Evolutionary conservation across 2,888 invertebrate genomes (phyloP).

Genomic region (Adelognathus sp.): DNA sequence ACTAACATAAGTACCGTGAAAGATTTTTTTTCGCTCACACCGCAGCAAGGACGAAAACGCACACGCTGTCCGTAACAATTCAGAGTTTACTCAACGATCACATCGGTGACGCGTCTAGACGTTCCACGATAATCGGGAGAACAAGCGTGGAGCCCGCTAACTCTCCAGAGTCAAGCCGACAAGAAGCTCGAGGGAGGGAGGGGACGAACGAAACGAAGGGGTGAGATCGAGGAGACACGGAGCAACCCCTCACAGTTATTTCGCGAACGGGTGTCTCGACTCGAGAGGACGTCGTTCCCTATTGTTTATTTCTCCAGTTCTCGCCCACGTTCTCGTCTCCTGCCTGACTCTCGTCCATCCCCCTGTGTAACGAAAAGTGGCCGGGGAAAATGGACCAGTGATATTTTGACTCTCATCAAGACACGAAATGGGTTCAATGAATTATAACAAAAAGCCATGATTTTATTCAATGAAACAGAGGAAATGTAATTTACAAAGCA

Average conservation of each 20-base stretch:
- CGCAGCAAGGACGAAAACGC: not conserved
- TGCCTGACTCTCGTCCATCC: conserved; percentile 34
- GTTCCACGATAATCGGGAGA: conserved; percentile 52
- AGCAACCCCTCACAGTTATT: conserved; percentile 47
- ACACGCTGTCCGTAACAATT: conserved; percentile 13
- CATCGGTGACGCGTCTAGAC: conserved; percentile 14
- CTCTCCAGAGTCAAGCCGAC: conserved; percentile 37
- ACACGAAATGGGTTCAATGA: too few species aligned
- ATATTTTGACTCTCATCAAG: too few species aligned
- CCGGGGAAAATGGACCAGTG: too few species aligned
- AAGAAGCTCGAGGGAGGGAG: conserved; percentile 31
- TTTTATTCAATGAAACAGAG: too few species aligned
- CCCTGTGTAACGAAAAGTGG: too few species aligned
- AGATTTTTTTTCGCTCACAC: not conserved
- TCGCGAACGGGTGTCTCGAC: conserved; percentile 53
- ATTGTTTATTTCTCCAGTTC: conserved; percentile 57
- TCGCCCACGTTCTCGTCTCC: conserved; percentile 27
- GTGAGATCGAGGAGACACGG: not conserved
- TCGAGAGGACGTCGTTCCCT: conserved; percentile 52
- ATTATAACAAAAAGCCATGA: too few species aligned
- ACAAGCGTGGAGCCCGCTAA: conserved; percentile 19
- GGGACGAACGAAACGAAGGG: not conserved
- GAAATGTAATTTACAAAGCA: too few species aligned
- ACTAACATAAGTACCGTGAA: not conserved
- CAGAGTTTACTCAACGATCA: conserved; percentile 47